Base-by-base conservation (phyloP, 2,888 invertebrate genomes). In the Drosophila robusta region DNA sequence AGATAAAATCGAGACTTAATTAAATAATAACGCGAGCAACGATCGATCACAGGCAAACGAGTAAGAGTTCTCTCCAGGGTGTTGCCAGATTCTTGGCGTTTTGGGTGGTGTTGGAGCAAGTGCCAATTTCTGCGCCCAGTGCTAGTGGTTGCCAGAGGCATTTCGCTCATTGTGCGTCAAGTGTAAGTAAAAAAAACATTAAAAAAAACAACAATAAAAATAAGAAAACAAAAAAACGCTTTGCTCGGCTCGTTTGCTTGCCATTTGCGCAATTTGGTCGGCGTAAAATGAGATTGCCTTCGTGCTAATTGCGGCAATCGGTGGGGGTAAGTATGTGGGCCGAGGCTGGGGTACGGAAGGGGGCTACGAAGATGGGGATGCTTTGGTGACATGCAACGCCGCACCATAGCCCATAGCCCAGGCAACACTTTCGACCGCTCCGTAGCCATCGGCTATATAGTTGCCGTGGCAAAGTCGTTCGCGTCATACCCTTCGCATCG, bases 281-380 rank as follows among this genome's bases (percentile, higher is more conserved):
- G 80, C 83, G 82, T 88, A 86, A 86, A 82, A 82, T 82, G 87
- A 88, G 82, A 88, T 83, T 88, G 89, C 80, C 80, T 83, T 79
- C 89, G 87, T 79, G 89, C 89, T 83, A 83, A 83, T 83, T 83
- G 89, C 73, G 82, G 70, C 72, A 72, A 72, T 70, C 68, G 66
- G 50, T 70, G 61, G 81, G 75, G 80, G 67, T 76, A 57, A 54
- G 64, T 46, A 63, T 56, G 69, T 56, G 46, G 46, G 51, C 49
- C 41, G 56, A 55, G 70, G 47, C 14, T 34, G 39, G 42, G 58
- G 29, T 18, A 38, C 29, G 36, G 45, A 38, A 16, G n/a, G 6
- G 51, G 24, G 60, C 7, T 26, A 24, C 18, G 55, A 38, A 39
- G 26, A 57, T 63, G 72, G 71, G 77, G 72, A 61, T 68, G 67